Base-by-base conservation (phyloP, 30 jellyfish, hydroid and myxozoan species). In the Clytia hemisphaerica region DNA sequence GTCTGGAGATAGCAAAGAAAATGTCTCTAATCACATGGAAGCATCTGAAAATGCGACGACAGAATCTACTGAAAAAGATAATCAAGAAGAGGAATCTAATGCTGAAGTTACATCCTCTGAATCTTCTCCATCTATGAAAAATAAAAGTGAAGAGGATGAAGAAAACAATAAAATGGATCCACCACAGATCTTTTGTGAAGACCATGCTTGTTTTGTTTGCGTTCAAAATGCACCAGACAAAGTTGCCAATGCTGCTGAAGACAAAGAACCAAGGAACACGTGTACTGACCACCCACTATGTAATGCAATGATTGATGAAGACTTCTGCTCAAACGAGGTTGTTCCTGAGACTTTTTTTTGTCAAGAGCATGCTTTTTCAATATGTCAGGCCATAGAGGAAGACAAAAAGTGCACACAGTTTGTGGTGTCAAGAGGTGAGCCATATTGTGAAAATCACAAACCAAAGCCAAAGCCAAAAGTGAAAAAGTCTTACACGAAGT, bases 191-290 rank as follows among this genome's bases (percentile, higher is more conserved):
- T 60, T 25, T 37, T 60, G 73, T 60, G 47, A 60, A 10, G 73
- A 60, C 4, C 73, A 60, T 27, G 73, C 73, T 60, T 60, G 73
- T 60, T 60, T 60, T 60, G 58, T 60, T 10, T 60, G 73, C 9
- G 29, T 60, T n/a, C 10, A 37, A 60, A n/a, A n/a, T n/a, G n/a
- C n/a, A n/a, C 25, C 29, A 60, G 34, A 60, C 18, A 6, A 3
- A 2, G 16, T n/a, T n/a, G 73, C 73, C 5, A 27, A 60, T 2
- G 29, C 5, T 6, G 26, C 53, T 27, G 47, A 16, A 28, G 73
- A 60, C 34, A n/a, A 16, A 16, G 51, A 47, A 2, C 73, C 73
- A 60, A 1, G 73, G 19, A 60, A 60, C 9, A 19, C 61, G 5
- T 60, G 73, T 7, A 4, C 29, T 15, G 73, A 60, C 10, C 73